Evolutionary conservation across 2,113 vertebrate species (phyloP).

Genomic region (Scalopus aquaticus): DNA sequence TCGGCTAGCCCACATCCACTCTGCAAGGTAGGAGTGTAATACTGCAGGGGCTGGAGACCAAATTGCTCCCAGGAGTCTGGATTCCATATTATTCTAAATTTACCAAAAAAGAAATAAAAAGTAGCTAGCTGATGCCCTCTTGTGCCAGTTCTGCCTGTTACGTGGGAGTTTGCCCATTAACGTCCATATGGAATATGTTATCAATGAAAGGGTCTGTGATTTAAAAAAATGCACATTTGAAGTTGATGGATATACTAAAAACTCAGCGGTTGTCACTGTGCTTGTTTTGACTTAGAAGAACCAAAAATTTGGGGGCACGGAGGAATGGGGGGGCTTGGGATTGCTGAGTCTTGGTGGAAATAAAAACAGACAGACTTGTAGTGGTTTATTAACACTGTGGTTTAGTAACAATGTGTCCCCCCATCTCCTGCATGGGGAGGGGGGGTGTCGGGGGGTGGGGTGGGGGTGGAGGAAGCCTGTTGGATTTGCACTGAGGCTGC

Average conservation of each 20-base stretch:
- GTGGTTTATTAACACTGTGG: neutral
- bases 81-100: neutral
- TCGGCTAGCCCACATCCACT: neutral
- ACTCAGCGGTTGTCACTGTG: neutral
- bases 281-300: neutral
- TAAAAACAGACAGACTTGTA: neutral
- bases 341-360: neutral
- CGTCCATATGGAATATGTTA: neutral
- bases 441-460: no score
- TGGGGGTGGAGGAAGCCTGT: neutral
- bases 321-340: neutral
- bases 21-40: neutral
- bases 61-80: neutral
- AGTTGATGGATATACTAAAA: neutral
- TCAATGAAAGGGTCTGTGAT: neutral
- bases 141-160: neutral
- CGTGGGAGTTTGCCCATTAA: neutral
- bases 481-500: neutral
- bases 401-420: neutral
- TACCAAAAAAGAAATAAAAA: neutral
- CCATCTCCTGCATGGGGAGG: neutral
- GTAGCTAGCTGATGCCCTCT: neutral
- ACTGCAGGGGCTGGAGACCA: neutral
- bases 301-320: neutral
- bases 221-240: neutral